Evolutionary conservation across 2,888 invertebrate genomes (phyloP).

Genomic region (Pherbina coryleti): DNA sequence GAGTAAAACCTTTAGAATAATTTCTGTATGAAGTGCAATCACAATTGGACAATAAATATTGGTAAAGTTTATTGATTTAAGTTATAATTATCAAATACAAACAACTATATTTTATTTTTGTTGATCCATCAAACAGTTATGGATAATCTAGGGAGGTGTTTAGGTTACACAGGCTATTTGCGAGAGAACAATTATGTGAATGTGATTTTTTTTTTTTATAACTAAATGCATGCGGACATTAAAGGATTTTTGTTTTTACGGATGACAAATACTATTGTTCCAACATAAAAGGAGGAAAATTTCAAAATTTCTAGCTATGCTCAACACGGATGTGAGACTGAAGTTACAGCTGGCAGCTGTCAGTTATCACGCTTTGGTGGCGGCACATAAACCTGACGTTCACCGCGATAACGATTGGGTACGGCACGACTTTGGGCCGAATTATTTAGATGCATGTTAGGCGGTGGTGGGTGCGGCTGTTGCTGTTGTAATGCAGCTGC

Average conservation of each 20-base stretch:
- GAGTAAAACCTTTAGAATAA: background rate
- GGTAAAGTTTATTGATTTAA: slow-evolving; percentile 32
- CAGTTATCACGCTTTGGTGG: slow-evolving; percentile 68
- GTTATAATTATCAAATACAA: slow-evolving; percentile 21
- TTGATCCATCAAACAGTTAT: slow-evolving; percentile 28
- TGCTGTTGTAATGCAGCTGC: background rate
- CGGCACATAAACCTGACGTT: slow-evolving; percentile 70
- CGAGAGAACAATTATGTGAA: background rate
- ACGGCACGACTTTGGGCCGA: slow-evolving; percentile 45
- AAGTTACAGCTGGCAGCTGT: slow-evolving; percentile 21
- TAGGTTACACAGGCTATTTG: background rate
- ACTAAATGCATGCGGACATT: background rate
- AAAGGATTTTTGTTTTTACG: background rate
- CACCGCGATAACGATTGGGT: slow-evolving; percentile 62
- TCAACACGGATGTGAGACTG: no score
- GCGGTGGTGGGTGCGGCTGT: slow-evolving; percentile 10
- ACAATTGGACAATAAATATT: background rate
- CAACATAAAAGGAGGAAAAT: background rate
- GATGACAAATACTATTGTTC: background rate
- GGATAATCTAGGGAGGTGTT: slow-evolving; percentile 6
- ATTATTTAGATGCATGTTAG: background rate
- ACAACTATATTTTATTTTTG: background rate
- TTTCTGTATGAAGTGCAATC: background rate
- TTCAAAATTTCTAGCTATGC: no score
- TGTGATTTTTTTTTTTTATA: background rate